Percentiles rank a stretch among this genome's conserved stretches.
Conservation (phyloP, 2,888 invertebrate species). For the Cybosia mesomella region DNA sequence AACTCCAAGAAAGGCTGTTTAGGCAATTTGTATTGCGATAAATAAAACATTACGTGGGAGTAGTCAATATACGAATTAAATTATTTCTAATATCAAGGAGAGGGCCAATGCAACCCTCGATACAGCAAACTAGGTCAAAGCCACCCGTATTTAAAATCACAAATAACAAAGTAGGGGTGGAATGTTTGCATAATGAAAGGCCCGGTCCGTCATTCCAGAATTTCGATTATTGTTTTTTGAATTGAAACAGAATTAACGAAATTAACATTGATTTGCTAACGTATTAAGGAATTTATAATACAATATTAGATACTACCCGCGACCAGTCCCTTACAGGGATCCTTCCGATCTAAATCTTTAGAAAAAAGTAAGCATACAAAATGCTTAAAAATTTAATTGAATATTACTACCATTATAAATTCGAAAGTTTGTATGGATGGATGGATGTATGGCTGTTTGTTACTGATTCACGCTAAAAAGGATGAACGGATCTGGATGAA, state of each 20-base stretch:
- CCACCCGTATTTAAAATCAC: neutral
- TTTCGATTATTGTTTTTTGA: neutral
- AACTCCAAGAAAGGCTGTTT: neutral
- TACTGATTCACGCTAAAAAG: neutral
- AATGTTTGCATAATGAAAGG: conserved; percentile 3
- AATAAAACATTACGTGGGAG: neutral
- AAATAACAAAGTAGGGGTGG: neutral
- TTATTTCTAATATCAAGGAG: neutral
- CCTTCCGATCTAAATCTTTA: too few relatives aligned
- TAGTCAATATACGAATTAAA: neutral
- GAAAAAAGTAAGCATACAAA: too few relatives aligned
- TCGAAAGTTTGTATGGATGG: neutral
- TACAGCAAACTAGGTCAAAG: neutral
- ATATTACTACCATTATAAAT: neutral
- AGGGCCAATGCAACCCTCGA: neutral
- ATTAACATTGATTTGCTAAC: neutral
- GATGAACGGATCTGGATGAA: neutral
- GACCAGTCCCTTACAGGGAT: too few relatives aligned
- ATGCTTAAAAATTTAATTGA: too few relatives aligned
- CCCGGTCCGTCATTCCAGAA: neutral
- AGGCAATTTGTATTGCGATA: neutral
- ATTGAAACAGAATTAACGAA: neutral
- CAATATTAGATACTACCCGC: too few relatives aligned
- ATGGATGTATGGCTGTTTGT: neutral
- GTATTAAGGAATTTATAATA: neutral